Evolutionary conservation across 2,888 invertebrate species (phyloP).

Genomic region (Apotomis betuletana): DNA sequence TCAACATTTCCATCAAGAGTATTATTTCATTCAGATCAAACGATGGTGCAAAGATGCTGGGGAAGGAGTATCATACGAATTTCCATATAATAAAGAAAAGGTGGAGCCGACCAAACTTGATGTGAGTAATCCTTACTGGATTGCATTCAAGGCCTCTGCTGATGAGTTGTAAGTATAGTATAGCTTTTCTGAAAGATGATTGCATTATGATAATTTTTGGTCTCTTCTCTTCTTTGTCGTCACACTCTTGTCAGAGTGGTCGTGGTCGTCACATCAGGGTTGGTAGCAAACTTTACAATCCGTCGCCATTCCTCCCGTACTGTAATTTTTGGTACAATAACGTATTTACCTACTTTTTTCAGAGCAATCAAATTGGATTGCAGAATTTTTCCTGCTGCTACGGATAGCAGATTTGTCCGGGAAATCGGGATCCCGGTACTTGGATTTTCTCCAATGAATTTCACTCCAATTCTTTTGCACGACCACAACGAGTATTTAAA

Average conservation of each 20-base stretch:
- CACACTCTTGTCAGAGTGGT: no score
- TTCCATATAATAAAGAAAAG: conserved; percentile 84
- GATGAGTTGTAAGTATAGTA: conserved; percentile 81
- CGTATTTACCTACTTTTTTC: conserved; percentile 26
- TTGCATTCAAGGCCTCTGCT: conserved; percentile 85
- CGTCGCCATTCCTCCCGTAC: no score
- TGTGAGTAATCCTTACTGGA: conserved; percentile 87
- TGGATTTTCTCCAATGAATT: conserved; percentile 95
- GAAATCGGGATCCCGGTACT: conserved; percentile 90
- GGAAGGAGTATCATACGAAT: conserved; percentile 86
- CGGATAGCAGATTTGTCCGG: conserved; percentile 94
- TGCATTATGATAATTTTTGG: no score
- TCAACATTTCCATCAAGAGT: no score
- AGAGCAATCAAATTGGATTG: conserved; percentile 87
- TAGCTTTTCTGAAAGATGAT: no score
- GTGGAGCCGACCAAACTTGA: conserved; percentile 86
- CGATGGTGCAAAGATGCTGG: conserved; percentile 89
- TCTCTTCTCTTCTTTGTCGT: no score
- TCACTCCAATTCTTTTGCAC: conserved; percentile 92
- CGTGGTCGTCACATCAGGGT: no score
- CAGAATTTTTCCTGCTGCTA: conserved; percentile 94
- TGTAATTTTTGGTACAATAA: no score
- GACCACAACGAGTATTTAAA: conserved; percentile 94
- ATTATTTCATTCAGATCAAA: conserved; percentile 57
- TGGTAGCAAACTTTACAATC: no score